Percentiles rank a stretch among this genome's conserved stretches.
Conservation (phyloP, 2,797 vertebrate species). For the Rhinogobio ventralis region DNA sequence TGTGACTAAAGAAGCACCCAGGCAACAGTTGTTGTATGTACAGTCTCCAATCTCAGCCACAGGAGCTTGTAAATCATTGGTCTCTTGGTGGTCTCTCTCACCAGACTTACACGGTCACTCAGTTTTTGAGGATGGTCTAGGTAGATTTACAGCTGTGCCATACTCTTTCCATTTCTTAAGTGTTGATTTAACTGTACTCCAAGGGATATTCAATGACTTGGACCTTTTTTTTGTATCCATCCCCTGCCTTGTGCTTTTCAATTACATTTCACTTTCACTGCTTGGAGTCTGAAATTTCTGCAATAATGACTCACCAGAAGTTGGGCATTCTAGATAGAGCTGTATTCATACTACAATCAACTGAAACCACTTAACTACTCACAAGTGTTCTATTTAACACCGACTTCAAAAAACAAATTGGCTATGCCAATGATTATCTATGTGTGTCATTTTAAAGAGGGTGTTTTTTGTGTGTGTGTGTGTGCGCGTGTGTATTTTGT, state of each 20-base stretch:
- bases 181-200: constrained; percentile 33
- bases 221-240: constrained; percentile 2
- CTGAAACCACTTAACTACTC: not conserved
- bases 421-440: not conserved
- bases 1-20: not conserved
- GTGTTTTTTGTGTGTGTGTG: not conserved
- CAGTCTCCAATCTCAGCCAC: constrained; percentile 13
- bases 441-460: not conserved
- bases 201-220: constrained; percentile 29
- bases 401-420: not conserved
- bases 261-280: constrained; percentile 23
- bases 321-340: not conserved
- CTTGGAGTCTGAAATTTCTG: not conserved
- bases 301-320: constrained; percentile 7
- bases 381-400: constrained; percentile 9
- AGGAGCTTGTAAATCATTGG: constrained; percentile 26
- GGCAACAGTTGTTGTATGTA: constrained; percentile 14
- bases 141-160: constrained; percentile 27
- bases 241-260: constrained; percentile 27
- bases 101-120: constrained; percentile 19
- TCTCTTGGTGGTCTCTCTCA: constrained; percentile 34
- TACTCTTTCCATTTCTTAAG: constrained; percentile 23
- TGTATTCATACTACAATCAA: constrained; percentile 1
- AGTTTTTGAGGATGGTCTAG: constrained; percentile 3
- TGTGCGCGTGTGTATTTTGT: no score